Evolutionary conservation across 2,797 vertebrate species (phyloP), one percentile per base, ranked within the genome.

Genomic region (Poeciliopsis gracilis): DNA sequence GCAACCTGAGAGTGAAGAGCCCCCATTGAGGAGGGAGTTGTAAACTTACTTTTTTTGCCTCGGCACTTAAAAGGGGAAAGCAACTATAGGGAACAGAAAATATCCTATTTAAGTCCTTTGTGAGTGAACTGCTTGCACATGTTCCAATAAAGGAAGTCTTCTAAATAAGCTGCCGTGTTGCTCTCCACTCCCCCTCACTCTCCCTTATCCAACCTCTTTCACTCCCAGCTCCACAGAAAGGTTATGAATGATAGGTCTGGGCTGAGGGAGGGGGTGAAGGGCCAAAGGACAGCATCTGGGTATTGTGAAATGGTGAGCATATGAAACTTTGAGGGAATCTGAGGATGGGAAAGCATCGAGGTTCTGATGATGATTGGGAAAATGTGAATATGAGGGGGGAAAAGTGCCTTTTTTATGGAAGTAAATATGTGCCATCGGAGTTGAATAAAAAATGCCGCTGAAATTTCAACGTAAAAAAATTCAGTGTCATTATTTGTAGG

Each of bases 1-100:
- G 97, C 96, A 99, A 99, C 98, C 98, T 98, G 97, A 97, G 97
- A 98, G 98, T 98, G 98, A 99, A 99, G 98, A 98, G 98, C 97
- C 95, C 94, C 97, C 96, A 98, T 99, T 99, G 98, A 99, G 96
- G 92, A 93, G 94, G 95, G 95, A 96, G 97, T 98, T 97, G 97
- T 98, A 99, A 99, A 99, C 98, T 99, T 99, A 99, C 98, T 98
- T 98, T 98, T 98, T 97, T 97, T 97, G 96, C 97, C 96, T 96
- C 97, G 94, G 96, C 96, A 98, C 98, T 98, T 99, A 98, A 99
- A 99, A 98, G 94, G 97, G 95, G 96, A 97, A 97, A 95, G 97
- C 91, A 96, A 98, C 97, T 98, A 97, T 97, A 97, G 97, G 94
- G 95, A 97, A 96, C 96, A 96, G 97, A 98, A 98, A 99, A 99